phyloP scores from a whole-genome alignment of 2,888 invertebrate genomes.

The Drepana falcataria region DNA sequence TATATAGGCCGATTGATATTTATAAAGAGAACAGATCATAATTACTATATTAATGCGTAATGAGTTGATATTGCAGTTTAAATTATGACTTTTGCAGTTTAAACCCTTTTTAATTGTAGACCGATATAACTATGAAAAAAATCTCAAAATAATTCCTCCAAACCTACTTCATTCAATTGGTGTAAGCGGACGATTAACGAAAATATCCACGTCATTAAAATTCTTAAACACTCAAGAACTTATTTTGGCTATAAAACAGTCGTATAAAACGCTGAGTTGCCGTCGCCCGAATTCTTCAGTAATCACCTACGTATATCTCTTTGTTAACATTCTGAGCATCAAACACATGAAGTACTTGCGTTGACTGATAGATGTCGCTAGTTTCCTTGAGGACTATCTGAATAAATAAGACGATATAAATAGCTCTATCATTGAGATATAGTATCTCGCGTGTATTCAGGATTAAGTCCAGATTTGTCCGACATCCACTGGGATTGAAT shows the following conservation, averaged over 20 bases:
- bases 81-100: too few species aligned
- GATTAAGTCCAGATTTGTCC: slow-evolving; percentile 9
- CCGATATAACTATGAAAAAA: too few species aligned
- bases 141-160: too few species aligned
- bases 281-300: slow-evolving; percentile 9
- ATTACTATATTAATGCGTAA: too few species aligned
- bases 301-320: slow-evolving; percentile 14
- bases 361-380: slow-evolving; percentile 23
- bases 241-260: background rate
- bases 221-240: background rate
- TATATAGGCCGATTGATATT: too few species aligned
- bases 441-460: slow-evolving; percentile 12
- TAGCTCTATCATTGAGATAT: slow-evolving; percentile 24
- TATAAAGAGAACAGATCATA: too few species aligned
- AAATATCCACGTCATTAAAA: background rate
- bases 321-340: slow-evolving; percentile 18
- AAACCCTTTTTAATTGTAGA: too few species aligned
- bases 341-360: slow-evolving; percentile 21
- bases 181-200: background rate
- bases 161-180: background rate
- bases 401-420: slow-evolving; percentile 23
- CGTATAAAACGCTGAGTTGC: slow-evolving; percentile 1
- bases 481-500: slow-evolving; percentile 2
- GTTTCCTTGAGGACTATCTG: slow-evolving; percentile 22
- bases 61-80: too few species aligned